phyloP scores from a whole-genome alignment of 2,113 vertebrate genomes.

The Prietella phreatophila region DNA sequence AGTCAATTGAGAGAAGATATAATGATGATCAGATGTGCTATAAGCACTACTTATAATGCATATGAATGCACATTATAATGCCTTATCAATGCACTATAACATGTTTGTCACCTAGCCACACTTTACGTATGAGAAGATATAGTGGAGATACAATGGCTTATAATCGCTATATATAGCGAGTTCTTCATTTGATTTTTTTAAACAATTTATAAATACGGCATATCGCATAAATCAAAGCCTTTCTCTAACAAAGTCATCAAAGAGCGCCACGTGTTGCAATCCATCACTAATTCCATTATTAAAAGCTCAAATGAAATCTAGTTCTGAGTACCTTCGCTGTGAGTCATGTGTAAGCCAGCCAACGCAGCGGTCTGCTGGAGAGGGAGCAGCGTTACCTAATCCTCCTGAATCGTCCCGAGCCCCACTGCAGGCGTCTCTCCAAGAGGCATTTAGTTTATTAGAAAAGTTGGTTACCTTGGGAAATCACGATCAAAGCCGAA shows the following conservation, averaged over 20 bases:
- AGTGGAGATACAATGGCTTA: too few species aligned
- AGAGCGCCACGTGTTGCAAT: background rate
- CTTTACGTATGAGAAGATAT: too few species aligned
- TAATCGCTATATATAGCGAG: too few species aligned
- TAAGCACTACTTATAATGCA: background rate
- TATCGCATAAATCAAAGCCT: background rate
- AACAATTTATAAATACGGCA: too few species aligned
- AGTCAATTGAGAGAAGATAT: background rate
- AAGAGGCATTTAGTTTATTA: constrained; percentile 55
- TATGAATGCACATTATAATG: background rate
- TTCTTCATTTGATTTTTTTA: too few species aligned
- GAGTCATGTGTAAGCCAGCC: background rate
- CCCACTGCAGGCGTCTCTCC: constrained; percentile 33
- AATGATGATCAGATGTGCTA: background rate
- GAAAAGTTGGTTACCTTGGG: constrained; percentile 57
- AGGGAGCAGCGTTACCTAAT: constrained; percentile 20
- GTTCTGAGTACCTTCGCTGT: background rate
- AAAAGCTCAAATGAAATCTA: constrained; percentile 24
- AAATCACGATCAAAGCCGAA: constrained; percentile 61
- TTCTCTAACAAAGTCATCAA: background rate
- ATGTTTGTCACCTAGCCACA: background rate
- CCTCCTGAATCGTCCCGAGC: constrained; percentile 27
- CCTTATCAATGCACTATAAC: background rate
- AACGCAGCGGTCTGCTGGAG: constrained; percentile 6
- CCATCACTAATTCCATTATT: constrained; percentile 28